Conservation (phyloP, 2,888 invertebrate genomes). For the Scrobipalpa costella region DNA sequence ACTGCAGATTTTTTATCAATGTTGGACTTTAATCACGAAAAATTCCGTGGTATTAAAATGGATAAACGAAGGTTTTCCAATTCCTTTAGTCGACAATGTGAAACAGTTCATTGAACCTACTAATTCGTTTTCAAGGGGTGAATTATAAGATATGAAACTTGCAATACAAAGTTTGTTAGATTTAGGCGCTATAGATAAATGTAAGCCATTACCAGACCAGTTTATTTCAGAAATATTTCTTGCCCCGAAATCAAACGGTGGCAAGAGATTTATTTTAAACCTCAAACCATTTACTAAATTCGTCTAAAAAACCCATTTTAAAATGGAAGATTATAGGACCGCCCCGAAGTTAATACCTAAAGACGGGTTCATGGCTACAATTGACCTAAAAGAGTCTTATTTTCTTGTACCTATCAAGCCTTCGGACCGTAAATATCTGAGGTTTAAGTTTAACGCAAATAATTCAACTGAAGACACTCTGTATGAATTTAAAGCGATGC, state of each 20-base stretch:
- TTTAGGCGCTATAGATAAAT: constrained; percentile 33
- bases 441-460: neutral
- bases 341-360: constrained; percentile 30
- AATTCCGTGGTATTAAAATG: neutral
- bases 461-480: neutral
- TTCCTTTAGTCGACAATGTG: neutral
- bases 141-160: constrained; percentile 27
- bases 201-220: constrained; percentile 26
- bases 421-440: neutral
- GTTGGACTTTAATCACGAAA: neutral
- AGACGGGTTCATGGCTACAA: constrained; percentile 33
- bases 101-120: neutral
- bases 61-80: neutral
- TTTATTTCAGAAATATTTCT: constrained; percentile 36
- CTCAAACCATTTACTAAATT: constrained; percentile 36
- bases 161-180: constrained; percentile 34
- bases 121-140: neutral
- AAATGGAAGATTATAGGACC: constrained; percentile 39
- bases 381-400: constrained; percentile 37
- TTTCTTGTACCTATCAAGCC: constrained; percentile 30
- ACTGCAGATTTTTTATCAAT: neutral
- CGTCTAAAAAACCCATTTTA: constrained; percentile 33
- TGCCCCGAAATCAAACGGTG: constrained; percentile 33
- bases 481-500: neutral
- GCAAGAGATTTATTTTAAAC: constrained; percentile 35